These are phyloP conservation scores for Boloria euphrosyne DNA, from an alignment of 2,888 invertebrate species.

Conservation along the genomic window DNA sequence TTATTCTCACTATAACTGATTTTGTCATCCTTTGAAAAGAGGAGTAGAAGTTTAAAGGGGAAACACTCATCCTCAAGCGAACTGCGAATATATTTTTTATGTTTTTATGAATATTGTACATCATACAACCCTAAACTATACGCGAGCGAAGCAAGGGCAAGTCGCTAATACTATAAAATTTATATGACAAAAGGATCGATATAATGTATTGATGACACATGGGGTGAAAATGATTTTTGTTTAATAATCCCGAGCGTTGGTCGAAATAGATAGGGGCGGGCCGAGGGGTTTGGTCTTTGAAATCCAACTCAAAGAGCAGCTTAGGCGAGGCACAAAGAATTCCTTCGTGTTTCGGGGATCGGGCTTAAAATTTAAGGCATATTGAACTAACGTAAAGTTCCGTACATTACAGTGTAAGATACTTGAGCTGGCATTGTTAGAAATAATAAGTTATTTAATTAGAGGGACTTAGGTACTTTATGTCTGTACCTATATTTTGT, in stretches of 20 bases:
- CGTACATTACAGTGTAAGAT: constrained; percentile 40
- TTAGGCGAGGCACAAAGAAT: constrained; percentile 57
- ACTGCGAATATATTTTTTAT: too few species aligned
- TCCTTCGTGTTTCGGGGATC: constrained; percentile 41
- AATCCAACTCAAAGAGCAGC: constrained; percentile 57
- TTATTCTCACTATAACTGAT: too few species aligned
- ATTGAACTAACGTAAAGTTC: constrained; percentile 13
- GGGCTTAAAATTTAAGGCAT: constrained; percentile 50
- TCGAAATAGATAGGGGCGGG: constrained; percentile 64
- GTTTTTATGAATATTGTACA: too few species aligned
- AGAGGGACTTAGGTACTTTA: neutral
- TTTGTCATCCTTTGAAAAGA: too few species aligned
- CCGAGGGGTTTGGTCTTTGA: constrained; percentile 57
- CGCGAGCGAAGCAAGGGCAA: too few species aligned
- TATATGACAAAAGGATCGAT: neutral
- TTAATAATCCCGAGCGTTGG: constrained; percentile 61
- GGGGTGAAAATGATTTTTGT: constrained; percentile 55
- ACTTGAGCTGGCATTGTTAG: constrained; percentile 29
- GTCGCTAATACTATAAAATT: too few species aligned
- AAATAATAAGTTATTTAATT: constrained; percentile 4
- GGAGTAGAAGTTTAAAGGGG: too few species aligned
- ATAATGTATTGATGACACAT: constrained; percentile 10
- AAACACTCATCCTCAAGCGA: too few species aligned
- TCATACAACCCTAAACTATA: too few species aligned
- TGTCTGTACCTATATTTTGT: too few species aligned